These are phyloP conservation scores for Anser cygnoides DNA, from an alignment of 2,113 vertebrate genomes.

Conservation along the genomic window DNA sequence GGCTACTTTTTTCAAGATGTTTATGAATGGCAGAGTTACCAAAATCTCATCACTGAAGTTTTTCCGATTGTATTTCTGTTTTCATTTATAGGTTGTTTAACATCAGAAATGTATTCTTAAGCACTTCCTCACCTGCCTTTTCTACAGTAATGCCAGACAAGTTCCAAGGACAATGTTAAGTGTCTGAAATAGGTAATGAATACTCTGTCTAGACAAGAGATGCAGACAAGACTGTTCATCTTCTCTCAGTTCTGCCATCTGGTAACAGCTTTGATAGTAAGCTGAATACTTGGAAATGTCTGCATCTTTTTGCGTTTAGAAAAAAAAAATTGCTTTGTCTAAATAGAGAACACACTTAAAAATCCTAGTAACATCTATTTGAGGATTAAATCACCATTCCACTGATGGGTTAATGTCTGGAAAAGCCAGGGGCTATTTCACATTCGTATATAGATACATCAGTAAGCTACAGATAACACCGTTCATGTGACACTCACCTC, in stretches of 20 bases:
- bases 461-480: not conserved
- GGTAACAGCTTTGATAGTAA: conserved; percentile 12
- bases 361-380: not conserved
- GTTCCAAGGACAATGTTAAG: not conserved
- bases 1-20: not conserved
- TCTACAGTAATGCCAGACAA: conserved; percentile 15
- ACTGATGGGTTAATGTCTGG: not conserved
- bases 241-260: not conserved
- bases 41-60: not conserved
- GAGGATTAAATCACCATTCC: not conserved
- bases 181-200: conserved; percentile 29
- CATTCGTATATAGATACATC: not conserved
- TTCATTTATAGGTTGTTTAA: not conserved
- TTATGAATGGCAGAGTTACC: not conserved
- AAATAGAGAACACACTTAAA: not conserved
- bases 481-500: conserved; percentile 65
- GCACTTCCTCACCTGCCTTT: not conserved
- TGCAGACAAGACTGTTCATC: not conserved
- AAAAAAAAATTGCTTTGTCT: not conserved
- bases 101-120: conserved; percentile 38
- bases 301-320: not conserved
- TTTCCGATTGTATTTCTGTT: not conserved
- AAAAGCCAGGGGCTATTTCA: not conserved
- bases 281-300: not conserved
- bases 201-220: not conserved